Evolutionary conservation across 1,140 invertebrate species (phyloP), one percentile per base, ranked within the genome.

Genomic region (Pseudachorutes palmiensis): DNA sequence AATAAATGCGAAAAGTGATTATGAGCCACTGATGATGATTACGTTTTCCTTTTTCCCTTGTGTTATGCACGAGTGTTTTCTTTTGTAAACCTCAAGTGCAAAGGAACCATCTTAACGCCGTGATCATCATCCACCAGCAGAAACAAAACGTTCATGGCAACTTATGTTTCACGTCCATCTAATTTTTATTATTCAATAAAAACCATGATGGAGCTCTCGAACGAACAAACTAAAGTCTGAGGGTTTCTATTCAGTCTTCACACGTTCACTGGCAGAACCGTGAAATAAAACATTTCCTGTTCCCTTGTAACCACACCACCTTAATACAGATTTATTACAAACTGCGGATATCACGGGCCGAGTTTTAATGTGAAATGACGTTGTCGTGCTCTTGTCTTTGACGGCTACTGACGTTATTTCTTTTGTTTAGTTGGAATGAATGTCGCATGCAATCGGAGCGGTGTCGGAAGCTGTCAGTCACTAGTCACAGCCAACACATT

Each of bases 381-480:
- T n/a, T n/a, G n/a, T n/a, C n/a, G n/a, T n/a, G n/a, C n/a, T n/a
- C n/a, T n/a, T n/a, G n/a, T n/a, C n/a, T n/a, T n/a, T n/a, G n/a
- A n/a, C n/a, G n/a, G n/a, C n/a, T n/a, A n/a, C n/a, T n/a, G n/a
- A n/a, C n/a, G n/a, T n/a, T n/a, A n/a, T n/a, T n/a, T n/a, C n/a
- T n/a, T n/a, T n/a, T n/a, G n/a, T n/a, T n/a, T n/a, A n/a, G n/a
- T n/a, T n/a, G n/a, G n/a, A n/a, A n/a, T n/a, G n/a, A n/a, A n/a
- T n/a, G n/a, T n/a, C n/a, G n/a, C n/a, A n/a, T n/a, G n/a, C n/a
- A n/a, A n/a, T n/a, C n/a, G n/a, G n/a, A n/a, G n/a, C n/a, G n/a
- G n/a, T 55, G 51, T 55, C 51, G 51, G 51, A 55, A 55, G 24
- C 51, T 55, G 51, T 55, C 51, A 55, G 24, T 55, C 51, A 55